Percentiles rank a stretch among this genome's conserved stretches.
phyloP scores from a whole-genome alignment of 2,113 vertebrate genomes.

The Tragelaphus buxtoni region DNA sequence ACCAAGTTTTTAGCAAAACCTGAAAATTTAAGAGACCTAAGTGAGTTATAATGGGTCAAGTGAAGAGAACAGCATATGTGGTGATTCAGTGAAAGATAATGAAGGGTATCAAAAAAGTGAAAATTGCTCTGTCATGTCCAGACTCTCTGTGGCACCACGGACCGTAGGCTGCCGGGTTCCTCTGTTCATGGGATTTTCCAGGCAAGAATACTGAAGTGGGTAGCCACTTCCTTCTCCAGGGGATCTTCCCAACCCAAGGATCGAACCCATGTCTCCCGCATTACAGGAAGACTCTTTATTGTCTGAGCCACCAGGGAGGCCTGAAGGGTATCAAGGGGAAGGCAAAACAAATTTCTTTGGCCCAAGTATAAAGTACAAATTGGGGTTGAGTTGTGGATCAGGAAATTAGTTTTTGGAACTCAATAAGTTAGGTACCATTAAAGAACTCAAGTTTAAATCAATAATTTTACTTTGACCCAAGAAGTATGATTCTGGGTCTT shows the following conservation, averaged over 20 bases:
- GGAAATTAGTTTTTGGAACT: conserved; percentile 39
- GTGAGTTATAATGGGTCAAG: not conserved
- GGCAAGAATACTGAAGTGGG: not conserved
- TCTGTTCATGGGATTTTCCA: not conserved
- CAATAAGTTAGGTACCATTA: not conserved
- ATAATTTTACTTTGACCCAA: conserved; percentile 2
- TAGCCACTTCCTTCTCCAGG: not conserved
- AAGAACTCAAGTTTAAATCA: conserved; percentile 25
- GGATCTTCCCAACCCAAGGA: not conserved
- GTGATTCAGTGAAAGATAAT: not conserved
- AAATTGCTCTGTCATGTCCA: not conserved
- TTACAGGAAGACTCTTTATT: not conserved
- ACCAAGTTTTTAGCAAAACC: conserved; percentile 4
- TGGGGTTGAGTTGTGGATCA: not conserved
- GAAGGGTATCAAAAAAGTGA: not conserved
- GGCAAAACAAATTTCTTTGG: conserved; percentile 12
- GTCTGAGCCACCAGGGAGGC: not conserved
- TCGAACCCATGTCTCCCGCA: not conserved
- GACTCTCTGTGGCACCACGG: not conserved
- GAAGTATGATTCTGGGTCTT: conserved; percentile 22
- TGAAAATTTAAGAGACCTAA: not conserved
- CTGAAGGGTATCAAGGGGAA: not conserved
- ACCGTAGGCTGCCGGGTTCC: not conserved
- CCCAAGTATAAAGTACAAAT: not conserved
- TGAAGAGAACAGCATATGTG: not conserved